These are phyloP conservation scores for Horisme vitalbata DNA, from an alignment of 2,888 invertebrate species.

Conservation along the genomic window DNA sequence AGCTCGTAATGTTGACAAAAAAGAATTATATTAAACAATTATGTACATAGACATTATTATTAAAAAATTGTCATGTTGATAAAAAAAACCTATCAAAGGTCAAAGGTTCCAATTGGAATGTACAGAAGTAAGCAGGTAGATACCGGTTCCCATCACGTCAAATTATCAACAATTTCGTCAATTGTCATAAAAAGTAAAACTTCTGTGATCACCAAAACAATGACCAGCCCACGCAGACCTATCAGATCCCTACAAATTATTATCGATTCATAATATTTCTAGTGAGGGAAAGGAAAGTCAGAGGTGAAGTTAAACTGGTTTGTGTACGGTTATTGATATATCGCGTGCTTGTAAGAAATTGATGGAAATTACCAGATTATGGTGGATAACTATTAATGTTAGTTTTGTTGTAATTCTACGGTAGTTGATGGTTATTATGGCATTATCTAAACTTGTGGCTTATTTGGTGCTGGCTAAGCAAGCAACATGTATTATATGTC, in stretches of 20 bases:
- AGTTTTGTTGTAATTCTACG: conserved; percentile 1
- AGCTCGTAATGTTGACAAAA: too few species aligned
- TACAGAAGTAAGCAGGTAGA: too few species aligned
- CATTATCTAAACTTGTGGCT: background rate
- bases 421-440: background rate
- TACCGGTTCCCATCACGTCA: conserved; percentile 9
- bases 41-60: too few species aligned
- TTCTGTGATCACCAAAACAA: background rate
- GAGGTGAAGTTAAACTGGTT: conserved; percentile 32
- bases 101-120: background rate
- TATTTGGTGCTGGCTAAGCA: too few species aligned
- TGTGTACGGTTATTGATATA: conserved; percentile 38
- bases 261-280: conserved; percentile 9
- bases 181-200: conserved; percentile 11
- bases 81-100: too few species aligned
- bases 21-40: too few species aligned
- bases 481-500: too few species aligned
- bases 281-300: conserved; percentile 25
- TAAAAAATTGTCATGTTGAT: conserved; percentile 2
- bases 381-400: conserved; percentile 2
- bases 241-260: conserved; percentile 17
- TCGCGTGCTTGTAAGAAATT: conserved; percentile 45
- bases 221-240: conserved; percentile 27
- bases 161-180: conserved; percentile 2
- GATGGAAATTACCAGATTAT: conserved; percentile 37